These are phyloP conservation scores for Sebastes kiyomatsui DNA, from an alignment of 2,797 vertebrate species.

Conservation along the genomic window DNA sequence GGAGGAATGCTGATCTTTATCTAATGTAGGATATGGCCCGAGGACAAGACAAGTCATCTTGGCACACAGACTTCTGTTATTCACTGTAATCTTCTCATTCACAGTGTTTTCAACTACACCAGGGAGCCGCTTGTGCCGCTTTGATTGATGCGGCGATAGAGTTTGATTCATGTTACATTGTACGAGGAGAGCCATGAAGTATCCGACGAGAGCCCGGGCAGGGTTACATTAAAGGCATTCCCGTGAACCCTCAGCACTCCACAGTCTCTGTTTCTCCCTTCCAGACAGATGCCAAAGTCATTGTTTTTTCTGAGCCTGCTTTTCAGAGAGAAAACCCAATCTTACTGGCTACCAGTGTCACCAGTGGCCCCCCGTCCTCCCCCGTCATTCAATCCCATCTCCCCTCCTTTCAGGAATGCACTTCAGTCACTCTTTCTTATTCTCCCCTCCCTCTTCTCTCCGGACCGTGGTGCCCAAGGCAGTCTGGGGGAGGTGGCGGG, in stretches of 20 bases:
- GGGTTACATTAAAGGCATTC: slow-evolving; percentile 80
- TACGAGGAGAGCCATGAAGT: slow-evolving; percentile 62
- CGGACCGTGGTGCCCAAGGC: slow-evolving; percentile 70
- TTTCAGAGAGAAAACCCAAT: slow-evolving; percentile 77
- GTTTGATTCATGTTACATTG: slow-evolving; percentile 66
- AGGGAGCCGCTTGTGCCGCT: slow-evolving; percentile 44
- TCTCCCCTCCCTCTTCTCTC: slow-evolving; percentile 58
- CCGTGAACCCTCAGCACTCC: slow-evolving; percentile 61
- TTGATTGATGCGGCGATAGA: slow-evolving; percentile 62
- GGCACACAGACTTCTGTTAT: slow-evolving; percentile 58
- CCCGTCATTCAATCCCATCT: slow-evolving; percentile 79
- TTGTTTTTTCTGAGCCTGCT: slow-evolving; percentile 72
- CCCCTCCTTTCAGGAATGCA: slow-evolving; percentile 81
- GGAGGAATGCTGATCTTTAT: slow-evolving; percentile 74
- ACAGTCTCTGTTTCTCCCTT: slow-evolving; percentile 64
- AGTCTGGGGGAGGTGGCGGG: slow-evolving; percentile 40
- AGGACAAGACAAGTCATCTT: slow-evolving; percentile 62
- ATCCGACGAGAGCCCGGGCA: slow-evolving; percentile 63
- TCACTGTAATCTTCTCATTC: slow-evolving; percentile 57
- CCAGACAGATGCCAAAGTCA: slow-evolving; percentile 81
- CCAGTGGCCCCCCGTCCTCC: slow-evolving; percentile 70
- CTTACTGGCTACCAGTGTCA: slow-evolving; percentile 77
- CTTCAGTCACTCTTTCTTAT: slow-evolving; percentile 72
- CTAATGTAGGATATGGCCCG: slow-evolving; percentile 68
- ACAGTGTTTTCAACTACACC: slow-evolving; percentile 36